phyloP scores from a whole-genome alignment of 1,140 invertebrate genomes.

The Drusus annulatus region DNA sequence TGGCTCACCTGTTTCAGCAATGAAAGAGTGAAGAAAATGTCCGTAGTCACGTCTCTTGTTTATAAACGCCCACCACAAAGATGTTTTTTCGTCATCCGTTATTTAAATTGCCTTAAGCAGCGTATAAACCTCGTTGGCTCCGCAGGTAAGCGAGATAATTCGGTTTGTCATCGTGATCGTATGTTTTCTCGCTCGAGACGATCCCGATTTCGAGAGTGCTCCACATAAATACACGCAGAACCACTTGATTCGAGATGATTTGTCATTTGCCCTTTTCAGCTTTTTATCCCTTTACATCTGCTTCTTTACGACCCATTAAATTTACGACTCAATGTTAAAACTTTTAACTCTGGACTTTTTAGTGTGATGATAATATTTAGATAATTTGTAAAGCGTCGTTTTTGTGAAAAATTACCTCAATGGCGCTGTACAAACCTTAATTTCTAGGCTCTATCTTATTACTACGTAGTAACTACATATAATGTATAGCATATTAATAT shows the following conservation, averaged over 20 bases:
- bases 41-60: constrained; percentile 46
- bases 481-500: too few species aligned
- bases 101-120: constrained; percentile 39
- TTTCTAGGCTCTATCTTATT: too few species aligned
- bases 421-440: too few species aligned
- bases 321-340: background rate
- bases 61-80: constrained; percentile 44
- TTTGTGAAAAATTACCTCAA: too few species aligned
- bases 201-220: constrained; percentile 20
- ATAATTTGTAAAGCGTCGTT: too few species aligned
- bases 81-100: constrained; percentile 43
- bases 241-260: constrained; percentile 41
- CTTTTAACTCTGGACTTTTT: background rate
- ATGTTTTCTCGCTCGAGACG: constrained; percentile 20
- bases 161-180: constrained; percentile 54
- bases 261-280: constrained; percentile 47
- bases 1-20: too few species aligned
- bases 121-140: constrained; percentile 34
- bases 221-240: constrained; percentile 49
- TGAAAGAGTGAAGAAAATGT: background rate
- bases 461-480: too few species aligned
- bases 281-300: background rate
- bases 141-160: constrained; percentile 27
- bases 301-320: background rate
- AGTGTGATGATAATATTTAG: too few species aligned